phyloP scores from a whole-genome alignment of 1,140 invertebrate species.

The Xylocopa sonorina region DNA sequence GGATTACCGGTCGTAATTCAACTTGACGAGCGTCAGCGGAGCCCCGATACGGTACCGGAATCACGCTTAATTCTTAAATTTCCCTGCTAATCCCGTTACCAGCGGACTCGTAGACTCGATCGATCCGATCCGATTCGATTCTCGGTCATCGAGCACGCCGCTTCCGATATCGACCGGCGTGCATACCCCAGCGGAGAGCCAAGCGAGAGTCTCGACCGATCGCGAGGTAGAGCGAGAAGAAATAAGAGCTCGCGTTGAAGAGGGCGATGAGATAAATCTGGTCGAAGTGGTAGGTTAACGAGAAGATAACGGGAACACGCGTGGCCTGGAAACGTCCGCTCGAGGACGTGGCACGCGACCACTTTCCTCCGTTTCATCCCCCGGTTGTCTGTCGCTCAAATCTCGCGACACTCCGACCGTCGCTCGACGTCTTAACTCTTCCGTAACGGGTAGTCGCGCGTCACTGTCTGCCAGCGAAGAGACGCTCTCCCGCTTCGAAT shows the following conservation, averaged over 20 bases:
- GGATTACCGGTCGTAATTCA: constrained; percentile 59
- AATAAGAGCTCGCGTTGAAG: neutral
- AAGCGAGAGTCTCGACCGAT: neutral
- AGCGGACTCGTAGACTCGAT: neutral
- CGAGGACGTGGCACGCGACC: constrained; percentile 56
- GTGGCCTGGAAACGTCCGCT: constrained; percentile 26
- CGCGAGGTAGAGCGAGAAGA: neutral
- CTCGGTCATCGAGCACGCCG: neutral
- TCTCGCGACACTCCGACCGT: neutral
- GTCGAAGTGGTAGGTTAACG: constrained; percentile 37
- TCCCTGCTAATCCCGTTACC: constrained; percentile 42
- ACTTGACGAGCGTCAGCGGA: constrained; percentile 46
- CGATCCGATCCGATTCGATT: constrained; percentile 29
- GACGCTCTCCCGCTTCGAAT: neutral
- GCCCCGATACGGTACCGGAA: constrained; percentile 46
- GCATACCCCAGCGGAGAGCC: no score
- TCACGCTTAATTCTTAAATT: constrained; percentile 59
- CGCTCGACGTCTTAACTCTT: constrained; percentile 5
- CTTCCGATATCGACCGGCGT: constrained; percentile 7
- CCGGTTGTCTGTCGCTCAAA: neutral
- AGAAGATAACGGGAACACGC: constrained; percentile 51
- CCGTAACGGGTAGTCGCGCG: neutral
- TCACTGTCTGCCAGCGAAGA: neutral
- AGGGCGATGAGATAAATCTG: no score
- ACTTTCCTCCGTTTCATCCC: neutral